Evolutionary conservation across 1,140 invertebrate genomes (phyloP).

Genomic region (Drosophila triauraria): DNA sequence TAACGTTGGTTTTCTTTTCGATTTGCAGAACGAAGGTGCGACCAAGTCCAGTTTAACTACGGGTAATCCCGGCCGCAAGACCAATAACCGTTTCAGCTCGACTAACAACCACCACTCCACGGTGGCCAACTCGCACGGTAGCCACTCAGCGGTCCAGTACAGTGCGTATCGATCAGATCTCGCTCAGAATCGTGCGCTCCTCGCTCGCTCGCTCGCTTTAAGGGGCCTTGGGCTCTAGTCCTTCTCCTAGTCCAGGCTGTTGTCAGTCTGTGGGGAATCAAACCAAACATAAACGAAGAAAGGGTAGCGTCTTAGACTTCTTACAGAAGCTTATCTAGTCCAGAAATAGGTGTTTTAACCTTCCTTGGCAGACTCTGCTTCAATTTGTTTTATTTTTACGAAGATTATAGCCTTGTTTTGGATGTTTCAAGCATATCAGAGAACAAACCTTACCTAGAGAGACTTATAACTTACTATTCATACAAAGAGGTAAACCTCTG

Average conservation of each 20-base stretch:
- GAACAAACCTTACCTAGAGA: background rate
- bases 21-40: slow-evolving; percentile 82
- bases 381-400: too few relatives aligned
- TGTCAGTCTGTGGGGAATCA: background rate
- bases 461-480: background rate
- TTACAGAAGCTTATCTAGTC: background rate
- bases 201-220: background rate
- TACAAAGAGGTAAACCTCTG: too few relatives aligned
- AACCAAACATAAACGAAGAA: slow-evolving; percentile 3
- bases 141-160: slow-evolving; percentile 49
- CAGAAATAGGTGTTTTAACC: background rate
- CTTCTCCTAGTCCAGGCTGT: background rate
- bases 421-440: background rate
- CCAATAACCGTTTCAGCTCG: slow-evolving; percentile 77
- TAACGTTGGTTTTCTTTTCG: slow-evolving; percentile 18
- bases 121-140: slow-evolving; percentile 33
- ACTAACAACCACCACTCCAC: slow-evolving; percentile 61
- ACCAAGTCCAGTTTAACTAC: slow-evolving; percentile 56
- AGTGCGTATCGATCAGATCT: slow-evolving; percentile 35
- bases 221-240: background rate
- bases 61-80: slow-evolving; percentile 71
- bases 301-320: background rate
- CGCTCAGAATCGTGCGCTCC: background rate
- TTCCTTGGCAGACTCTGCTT: too few relatives aligned
- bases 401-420: background rate